Evolutionary conservation across 2,888 invertebrate genomes (phyloP).

Genomic region (Electrophaes corylata): DNA sequence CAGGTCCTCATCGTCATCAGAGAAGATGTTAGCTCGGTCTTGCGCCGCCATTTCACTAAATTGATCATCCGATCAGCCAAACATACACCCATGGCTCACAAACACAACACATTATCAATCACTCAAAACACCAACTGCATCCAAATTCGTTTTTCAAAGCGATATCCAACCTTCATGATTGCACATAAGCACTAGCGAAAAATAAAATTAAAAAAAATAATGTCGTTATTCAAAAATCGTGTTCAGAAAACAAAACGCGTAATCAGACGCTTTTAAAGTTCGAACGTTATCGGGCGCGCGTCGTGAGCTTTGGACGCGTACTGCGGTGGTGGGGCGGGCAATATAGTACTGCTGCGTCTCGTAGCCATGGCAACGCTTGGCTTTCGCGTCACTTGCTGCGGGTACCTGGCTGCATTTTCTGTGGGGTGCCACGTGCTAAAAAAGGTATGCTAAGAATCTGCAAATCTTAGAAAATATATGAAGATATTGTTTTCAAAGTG

Average conservation of each 20-base stretch:
- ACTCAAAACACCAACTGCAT: constrained; percentile 77
- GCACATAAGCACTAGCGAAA: constrained; percentile 26
- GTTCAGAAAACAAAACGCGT: constrained; percentile 33
- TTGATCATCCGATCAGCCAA: constrained; percentile 55
- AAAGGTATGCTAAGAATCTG: constrained; percentile 21
- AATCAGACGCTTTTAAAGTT: constrained; percentile 27
- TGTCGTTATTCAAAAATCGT: constrained; percentile 29
- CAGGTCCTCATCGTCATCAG: constrained; percentile 79
- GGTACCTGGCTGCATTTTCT: constrained; percentile 54
- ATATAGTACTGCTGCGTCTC: constrained; percentile 76
- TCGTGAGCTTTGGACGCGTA: constrained; percentile 58
- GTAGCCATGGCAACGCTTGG: constrained; percentile 70
- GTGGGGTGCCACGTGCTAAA: constrained; percentile 39
- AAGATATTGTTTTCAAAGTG: too few species aligned
- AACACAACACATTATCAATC: constrained; percentile 59
- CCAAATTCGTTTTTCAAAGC: constrained; percentile 51
- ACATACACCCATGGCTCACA: constrained; percentile 72
- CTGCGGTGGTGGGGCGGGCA: constrained; percentile 76
- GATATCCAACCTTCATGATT: constrained; percentile 25
- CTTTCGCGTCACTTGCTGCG: constrained; percentile 57
- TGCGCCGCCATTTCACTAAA: constrained; percentile 71
- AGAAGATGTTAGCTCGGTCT: constrained; percentile 74
- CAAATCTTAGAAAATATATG: background rate
- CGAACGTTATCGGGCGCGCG: constrained; percentile 49
- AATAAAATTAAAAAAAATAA: constrained; percentile 17